Base-by-base conservation (phyloP, 2,888 invertebrate genomes). In the Rhodophaea formosa region DNA sequence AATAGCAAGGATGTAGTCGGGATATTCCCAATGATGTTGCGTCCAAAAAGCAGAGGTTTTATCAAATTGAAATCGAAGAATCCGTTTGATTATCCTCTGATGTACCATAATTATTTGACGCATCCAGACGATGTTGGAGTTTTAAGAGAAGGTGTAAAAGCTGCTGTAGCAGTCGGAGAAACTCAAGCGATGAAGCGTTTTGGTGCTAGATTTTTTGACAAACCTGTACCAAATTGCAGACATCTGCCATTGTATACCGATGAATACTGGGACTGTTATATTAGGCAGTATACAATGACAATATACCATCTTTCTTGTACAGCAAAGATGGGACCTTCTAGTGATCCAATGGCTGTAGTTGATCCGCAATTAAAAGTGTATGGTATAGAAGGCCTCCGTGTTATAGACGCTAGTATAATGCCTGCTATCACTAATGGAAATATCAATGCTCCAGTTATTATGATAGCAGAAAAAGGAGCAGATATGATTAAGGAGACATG, bases 101-200 rank as follows among this genome's bases (percentile, higher is more conserved):
- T 99, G 77, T 95, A 97, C 70, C 97, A 98, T 74, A 98, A 98
- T 80, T 99, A 99, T 77, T 89, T 99, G 61, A 95, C 97, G 0
- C 95, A 97, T 79, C 96, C 95, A 0, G 94, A 96, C 61, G 98
- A 98, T 70, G 95, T 97, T 0, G 93, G 94, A 30, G 96, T 96
- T 0, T 81, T 97, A 55, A 91, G 97, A 17, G 97, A 97, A 84
- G 97, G 97, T 12, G 95, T 97, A 0, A 97, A 97, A 79, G 95
- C 96, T 0, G 96, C 96, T 0, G 79, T 97, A 1, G 96, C 97
- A 0, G 93, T 96, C 15, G 96, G 95, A 0, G 94, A 96, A 77
- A 97, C 97, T 0, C 89, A 93, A 65, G 94, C 96, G 0, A 92
- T 96, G 94, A 95, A 94, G 72, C 88, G 95, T 56, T 96, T 97